Evolutionary conservation across 2,888 invertebrate species (phyloP).

Genomic region (Leptopilina syphax): DNA sequence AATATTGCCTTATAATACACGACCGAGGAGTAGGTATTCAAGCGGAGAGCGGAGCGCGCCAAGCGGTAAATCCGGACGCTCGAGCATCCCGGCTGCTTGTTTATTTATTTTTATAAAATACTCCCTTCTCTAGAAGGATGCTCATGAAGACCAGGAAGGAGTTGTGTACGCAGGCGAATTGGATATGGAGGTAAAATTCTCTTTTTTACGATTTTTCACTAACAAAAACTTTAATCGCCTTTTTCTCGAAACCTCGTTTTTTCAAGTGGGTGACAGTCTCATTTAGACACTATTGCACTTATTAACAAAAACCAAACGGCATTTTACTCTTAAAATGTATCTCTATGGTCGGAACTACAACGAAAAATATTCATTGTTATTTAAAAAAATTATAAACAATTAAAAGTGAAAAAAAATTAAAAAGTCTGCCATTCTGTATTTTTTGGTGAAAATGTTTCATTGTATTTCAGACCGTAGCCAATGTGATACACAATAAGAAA

Average conservation of each 20-base stretch:
- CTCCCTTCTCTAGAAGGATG: no score
- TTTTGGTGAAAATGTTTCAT: slow-evolving; percentile 13
- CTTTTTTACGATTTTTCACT: not conserved
- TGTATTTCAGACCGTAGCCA: not conserved
- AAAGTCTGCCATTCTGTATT: not conserved
- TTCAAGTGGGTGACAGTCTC: slow-evolving; percentile 3
- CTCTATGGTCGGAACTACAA: slow-evolving; percentile 9
- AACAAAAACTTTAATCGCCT: not conserved
- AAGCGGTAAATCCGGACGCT: no score
- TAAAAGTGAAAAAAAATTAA: slow-evolving; percentile 1
- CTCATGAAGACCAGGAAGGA: no score
- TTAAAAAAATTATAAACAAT: no score
- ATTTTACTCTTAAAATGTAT: not conserved
- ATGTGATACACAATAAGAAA: slow-evolving; percentile 5
- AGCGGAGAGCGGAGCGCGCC: no score
- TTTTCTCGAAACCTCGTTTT: no score
- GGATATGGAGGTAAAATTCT: not conserved
- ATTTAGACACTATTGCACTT: slow-evolving; percentile 4
- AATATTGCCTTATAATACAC: no score
- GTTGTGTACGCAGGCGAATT: not conserved
- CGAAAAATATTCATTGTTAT: not conserved
- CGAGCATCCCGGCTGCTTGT: no score
- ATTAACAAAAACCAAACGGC: slow-evolving; percentile 13
- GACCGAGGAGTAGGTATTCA: no score
- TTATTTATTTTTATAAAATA: no score